Base-by-base conservation (phyloP, 2,797 vertebrate genomes). In the Petrocephalus sullivani region DNA sequence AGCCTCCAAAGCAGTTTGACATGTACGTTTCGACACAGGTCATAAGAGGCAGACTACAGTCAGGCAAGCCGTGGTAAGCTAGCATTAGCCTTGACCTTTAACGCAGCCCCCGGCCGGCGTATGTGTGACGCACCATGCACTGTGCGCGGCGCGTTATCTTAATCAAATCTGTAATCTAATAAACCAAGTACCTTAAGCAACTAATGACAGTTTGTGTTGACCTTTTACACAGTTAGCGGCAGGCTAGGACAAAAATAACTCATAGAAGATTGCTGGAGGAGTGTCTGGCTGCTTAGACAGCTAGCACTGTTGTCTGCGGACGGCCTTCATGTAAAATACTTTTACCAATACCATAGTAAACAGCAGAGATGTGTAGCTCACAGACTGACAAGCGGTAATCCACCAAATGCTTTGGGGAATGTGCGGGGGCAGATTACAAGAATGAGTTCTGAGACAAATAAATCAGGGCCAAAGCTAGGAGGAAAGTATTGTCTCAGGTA, bases 121-220 rank as follows among this genome's bases (percentile, higher is more conserved):
- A 1, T 7, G 33, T 78, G 33, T 78, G 71, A 46, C 71, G 5
- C 71, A 16, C 6, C 71, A 8, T 19, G 16, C 33, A 2, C 37
- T 0, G 71, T 51, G 78, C 3, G 1, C 3, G n/a, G 8, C 10
- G 5, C 9, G 78, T 53, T 83, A 83, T 83, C 78, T 53, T 83
- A 49, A 83, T 83, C 78, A 83, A 49, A 83, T 83, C 78, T 49
- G n/a, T 53, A 83, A 83, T 83, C 78, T 83, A 83, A 83, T 83
- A 83, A 83, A 53, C 78, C 78, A 53, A 49, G 10, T 53, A 53
- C 78, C 78, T 83, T 49, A 83, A 53, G 78, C 78, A 83, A 51
- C 78, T 49, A 83, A 53, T 83, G 78, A 83, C 46, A 41, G 78
- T 83, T 83, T 83, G 78, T 21, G 41, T 53, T 83, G 78, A 83